Base-by-base conservation (phyloP, 1,140 invertebrate genomes). In the Asbolus verrucosus region DNA sequence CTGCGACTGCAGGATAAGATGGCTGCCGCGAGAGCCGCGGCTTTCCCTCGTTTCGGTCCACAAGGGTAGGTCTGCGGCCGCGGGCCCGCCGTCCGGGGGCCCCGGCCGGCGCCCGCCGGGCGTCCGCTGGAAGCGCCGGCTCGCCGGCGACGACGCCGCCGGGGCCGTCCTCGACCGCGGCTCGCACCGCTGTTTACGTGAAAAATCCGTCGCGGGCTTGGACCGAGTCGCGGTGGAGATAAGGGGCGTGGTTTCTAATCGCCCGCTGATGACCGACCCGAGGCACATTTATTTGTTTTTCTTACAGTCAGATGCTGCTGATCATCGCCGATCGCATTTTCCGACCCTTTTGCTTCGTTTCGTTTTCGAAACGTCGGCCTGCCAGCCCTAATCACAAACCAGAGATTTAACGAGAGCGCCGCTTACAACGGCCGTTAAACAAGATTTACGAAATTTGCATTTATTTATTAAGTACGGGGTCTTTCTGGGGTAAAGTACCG, bases 1-100 rank as follows among this genome's bases (percentile, higher is more conserved):
- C 27, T 62, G 69, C n/a, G n/a, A n/a, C n/a, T n/a, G n/a, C n/a
- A n/a, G n/a, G 68, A 76, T 76, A 76, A 76, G 71, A 76, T 76
- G 75, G 75, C 75, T 75, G 75, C 75, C 75, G 73, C 68, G 30
- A 43, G 31, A 67, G 70, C 69, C 11, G 43, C 65, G 50, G 65
- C 65, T 38, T 18, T 33, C 21, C 18, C 30, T 60, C 31, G 15
- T 63, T 68, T 67, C 46, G 46, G 50, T 67, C 50, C 67, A 62
- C 69, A 76, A 75, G 73, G 75, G 75, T 76, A 73, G 31, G 73
- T 76, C 19, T 18, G 43, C 6, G 43, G 43, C 43, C 6, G 16
- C 6, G 1, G 33, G 19, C 1, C 9, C 43, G 18, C 43, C 19
- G 43, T 13, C 19, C 39, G 13, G 39, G 3, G 6, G 33, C n/a